Base-by-base conservation (phyloP, 1,140 invertebrate genomes). In the Aphis craccivora region DNA sequence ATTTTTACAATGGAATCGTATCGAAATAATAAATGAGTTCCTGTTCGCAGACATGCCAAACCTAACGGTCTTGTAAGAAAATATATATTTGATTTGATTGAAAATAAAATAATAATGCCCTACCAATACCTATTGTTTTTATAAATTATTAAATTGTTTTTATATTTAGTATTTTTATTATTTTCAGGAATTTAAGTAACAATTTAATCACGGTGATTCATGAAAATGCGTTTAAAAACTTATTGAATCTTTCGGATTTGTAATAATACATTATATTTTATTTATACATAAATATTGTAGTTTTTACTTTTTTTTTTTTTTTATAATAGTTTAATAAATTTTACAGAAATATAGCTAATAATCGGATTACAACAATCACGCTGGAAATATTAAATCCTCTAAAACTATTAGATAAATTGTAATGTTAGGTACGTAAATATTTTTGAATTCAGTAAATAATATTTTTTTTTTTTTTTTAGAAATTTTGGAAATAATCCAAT, bases 291-390 rank as follows among this genome's bases (percentile, higher is more conserved):
- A 86, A 86, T 45, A 25, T 86, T 43, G 7, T 48, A n/a, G 48
- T 37, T 87, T 45, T 86, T n/a, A 35, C 20, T n/a, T 51, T 51
- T 84, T 22, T 14, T 35, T 48, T n/a, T 45, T 51, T 51, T 84
- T 22, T 14, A 51, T 48, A 11, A 37, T 4, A 53, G 37, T 37
- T 45, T 55, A 53, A 90, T 90, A 2, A 45, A 35, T 40, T 86
- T 93, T 93, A 90, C 81, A 93, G 91, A 40, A 40, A 86, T 84
- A 45, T 93, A 83, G 43, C 22, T n/a, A 14, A 93, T 22, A 93
- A 93, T 55, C 48, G 6, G 14, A 83, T 93, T 18, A 53, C 81
- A 18, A 86, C 25, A n/a, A 37, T 93, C 11, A 43, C 91, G 18
- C 81, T 11, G 4, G 45, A 25, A 37, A 84, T 93, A 7, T 51